Evolutionary conservation across 1,140 invertebrate species (phyloP).

Genomic region (Neotoxoptera formosana): DNA sequence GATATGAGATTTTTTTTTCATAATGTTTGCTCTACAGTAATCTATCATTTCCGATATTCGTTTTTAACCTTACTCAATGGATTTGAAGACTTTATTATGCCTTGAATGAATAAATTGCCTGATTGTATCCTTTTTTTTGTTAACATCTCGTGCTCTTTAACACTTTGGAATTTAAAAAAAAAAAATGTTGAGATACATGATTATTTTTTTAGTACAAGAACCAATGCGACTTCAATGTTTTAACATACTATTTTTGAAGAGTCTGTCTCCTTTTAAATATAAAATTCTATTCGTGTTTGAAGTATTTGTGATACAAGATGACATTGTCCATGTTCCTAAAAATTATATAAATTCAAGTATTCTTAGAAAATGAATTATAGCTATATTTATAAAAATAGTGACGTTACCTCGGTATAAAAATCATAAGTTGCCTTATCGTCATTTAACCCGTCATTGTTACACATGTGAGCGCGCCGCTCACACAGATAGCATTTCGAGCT

Average conservation of each 20-base stretch:
- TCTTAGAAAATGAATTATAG: neutral
- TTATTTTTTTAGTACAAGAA: neutral
- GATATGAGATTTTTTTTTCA: too few relatives aligned
- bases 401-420: constrained; percentile 12
- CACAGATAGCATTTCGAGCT: too few relatives aligned
- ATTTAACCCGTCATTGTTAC: too few relatives aligned
- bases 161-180: constrained; percentile 66
- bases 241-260: constrained; percentile 34
- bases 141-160: constrained; percentile 64
- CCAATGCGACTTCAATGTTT: neutral
- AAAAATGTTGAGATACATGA: constrained; percentile 36
- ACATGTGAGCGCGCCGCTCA: too few relatives aligned
- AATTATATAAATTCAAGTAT: neutral
- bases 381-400: neutral
- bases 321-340: constrained; percentile 68
- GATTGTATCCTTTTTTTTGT: too few relatives aligned
- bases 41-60: too few relatives aligned
- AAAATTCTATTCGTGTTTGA: constrained; percentile 76
- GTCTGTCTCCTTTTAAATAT: constrained; percentile 60
- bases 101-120: too few relatives aligned
- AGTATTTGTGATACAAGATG: constrained; percentile 82
- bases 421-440: constrained; percentile 23
- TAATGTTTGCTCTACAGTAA: too few relatives aligned
- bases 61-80: too few relatives aligned
- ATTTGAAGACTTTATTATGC: too few relatives aligned